Evolutionary conservation across 2,113 vertebrate species (phyloP), one percentile per base, ranked within the genome.

Genomic region (Passer domesticus): DNA sequence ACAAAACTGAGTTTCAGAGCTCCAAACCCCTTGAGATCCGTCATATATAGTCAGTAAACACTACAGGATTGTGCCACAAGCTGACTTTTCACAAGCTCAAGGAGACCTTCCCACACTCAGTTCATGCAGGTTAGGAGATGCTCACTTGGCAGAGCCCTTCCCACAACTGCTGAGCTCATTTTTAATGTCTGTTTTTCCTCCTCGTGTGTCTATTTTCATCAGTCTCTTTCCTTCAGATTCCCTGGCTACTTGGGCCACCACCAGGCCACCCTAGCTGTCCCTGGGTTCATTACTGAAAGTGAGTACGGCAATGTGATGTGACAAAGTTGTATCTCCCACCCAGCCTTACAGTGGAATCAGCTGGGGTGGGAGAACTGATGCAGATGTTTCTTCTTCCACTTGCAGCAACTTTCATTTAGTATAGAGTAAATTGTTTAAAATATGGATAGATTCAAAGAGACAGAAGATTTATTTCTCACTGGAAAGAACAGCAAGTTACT

Each of bases 191-290:
- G 2, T 1, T 44, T 64, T 62, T 30, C 21, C 21, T 69, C 13
- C 30, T 82, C 0, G 0, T 5, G 5, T 28, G 15, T 31, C 20
- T 72, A 15, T 24, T 44, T 16, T 53, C 21, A 43, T 5, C 10
- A 56, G 14, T 2, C 30, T 31, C 31, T 50, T 69, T 87, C 5
- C 16, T 73, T 77, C 47, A 4, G 25, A 35, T 53, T 62, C 18
- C 18, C 14, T 74, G 53, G 16, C 22, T 69, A 17, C 8, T 53
- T 70, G 13, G 21, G 15, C 33, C 15, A 30, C 27, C 56, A 81
- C 25, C 10, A 43, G 15, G 16, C 22, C 39, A 58, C 35, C 15
- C n/a, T 33, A 30, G 10, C 19, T 49, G 15, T 17, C 31, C 15
- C 27, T 28, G 12, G 17, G 55, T 30, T 53, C 46, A 39, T 78